Percentiles rank a stretch among this genome's conserved stretches.
Conservation (phyloP, 2,888 invertebrate species). For the Tipula unca region DNA sequence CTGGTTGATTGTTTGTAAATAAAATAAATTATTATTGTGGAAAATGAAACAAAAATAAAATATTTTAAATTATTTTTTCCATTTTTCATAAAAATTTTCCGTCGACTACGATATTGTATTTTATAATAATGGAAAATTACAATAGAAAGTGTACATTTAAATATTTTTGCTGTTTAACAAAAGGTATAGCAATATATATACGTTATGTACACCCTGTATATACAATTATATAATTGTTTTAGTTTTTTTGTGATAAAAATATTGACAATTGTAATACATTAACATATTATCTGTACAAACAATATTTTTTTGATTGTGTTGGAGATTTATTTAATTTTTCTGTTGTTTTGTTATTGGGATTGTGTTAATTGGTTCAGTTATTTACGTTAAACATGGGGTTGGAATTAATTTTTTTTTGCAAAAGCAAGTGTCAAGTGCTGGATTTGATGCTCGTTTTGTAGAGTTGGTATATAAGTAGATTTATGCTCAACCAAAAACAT, state of each 20-base stretch:
- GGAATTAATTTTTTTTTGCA: neutral
- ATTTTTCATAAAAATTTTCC: neutral
- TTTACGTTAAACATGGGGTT: neutral
- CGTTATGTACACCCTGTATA: neutral
- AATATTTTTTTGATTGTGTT: neutral
- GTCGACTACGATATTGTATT: neutral
- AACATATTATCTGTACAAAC: neutral
- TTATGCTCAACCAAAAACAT: too few species aligned
- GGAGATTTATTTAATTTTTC: neutral
- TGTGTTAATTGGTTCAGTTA: neutral
- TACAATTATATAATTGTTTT: neutral
- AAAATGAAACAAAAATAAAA: neutral
- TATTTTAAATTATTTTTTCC: neutral
- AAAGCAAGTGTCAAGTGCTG: too few species aligned
- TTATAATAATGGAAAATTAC: neutral
- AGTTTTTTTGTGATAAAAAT: neutral
- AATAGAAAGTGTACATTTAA: conserved; percentile 16
- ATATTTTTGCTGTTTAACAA: conserved; percentile 16
- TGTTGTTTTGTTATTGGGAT: neutral
- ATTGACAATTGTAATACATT: neutral
- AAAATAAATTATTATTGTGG: neutral
- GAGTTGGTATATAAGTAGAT: too few species aligned
- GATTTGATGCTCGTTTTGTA: too few species aligned
- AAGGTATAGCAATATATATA: neutral
- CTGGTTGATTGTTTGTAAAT: neutral